phyloP scores from a whole-genome alignment of 1,140 invertebrate species.

The Conopomorpha cramerella region DNA sequence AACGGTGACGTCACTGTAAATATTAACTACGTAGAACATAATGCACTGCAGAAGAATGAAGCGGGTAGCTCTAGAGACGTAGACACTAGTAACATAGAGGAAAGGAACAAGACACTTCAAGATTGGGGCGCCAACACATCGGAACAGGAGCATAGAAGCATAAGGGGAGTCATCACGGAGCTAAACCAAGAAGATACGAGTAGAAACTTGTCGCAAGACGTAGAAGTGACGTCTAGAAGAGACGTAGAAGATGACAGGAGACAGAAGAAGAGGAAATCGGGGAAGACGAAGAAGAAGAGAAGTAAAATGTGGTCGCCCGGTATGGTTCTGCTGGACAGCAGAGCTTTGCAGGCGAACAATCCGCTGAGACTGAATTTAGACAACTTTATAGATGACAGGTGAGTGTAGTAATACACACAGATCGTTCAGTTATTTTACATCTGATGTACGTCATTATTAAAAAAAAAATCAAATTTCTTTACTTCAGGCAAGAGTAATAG shows the following conservation, averaged over 20 bases:
- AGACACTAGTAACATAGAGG: slow-evolving; percentile 5
- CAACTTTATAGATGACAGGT: slow-evolving; percentile 53
- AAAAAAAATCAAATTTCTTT: no score
- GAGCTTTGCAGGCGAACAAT: slow-evolving; percentile 26
- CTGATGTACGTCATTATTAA: no score
- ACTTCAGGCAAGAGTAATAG: no score
- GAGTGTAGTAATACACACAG: slow-evolving; percentile 6
- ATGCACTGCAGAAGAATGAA: slow-evolving; percentile 35
- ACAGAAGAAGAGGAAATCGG: slow-evolving; percentile 21
- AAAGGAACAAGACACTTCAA: slow-evolving; percentile 7
- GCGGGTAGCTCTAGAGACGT: slow-evolving; percentile 28
- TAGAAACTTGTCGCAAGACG: slow-evolving; percentile 26
- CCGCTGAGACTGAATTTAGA: slow-evolving; percentile 50
- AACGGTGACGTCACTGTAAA: slow-evolving; percentile 31
- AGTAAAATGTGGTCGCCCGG: slow-evolving; percentile 46
- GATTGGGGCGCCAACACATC: slow-evolving; percentile 17
- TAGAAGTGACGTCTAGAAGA: slow-evolving; percentile 19
- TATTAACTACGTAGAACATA: slow-evolving; percentile 34
- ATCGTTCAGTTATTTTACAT: no score
- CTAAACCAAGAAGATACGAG: slow-evolving; percentile 26
- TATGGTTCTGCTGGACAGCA: slow-evolving; percentile 38
- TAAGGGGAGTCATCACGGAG: slow-evolving; percentile 34
- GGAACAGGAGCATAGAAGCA: slow-evolving; percentile 25
- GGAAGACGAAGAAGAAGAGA: slow-evolving; percentile 37
- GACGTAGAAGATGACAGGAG: slow-evolving; percentile 16